Evolutionary conservation across 2,797 vertebrate species (phyloP), one percentile per base, ranked within the genome.

Genomic region (Pteronotus mesoamericanus): DNA sequence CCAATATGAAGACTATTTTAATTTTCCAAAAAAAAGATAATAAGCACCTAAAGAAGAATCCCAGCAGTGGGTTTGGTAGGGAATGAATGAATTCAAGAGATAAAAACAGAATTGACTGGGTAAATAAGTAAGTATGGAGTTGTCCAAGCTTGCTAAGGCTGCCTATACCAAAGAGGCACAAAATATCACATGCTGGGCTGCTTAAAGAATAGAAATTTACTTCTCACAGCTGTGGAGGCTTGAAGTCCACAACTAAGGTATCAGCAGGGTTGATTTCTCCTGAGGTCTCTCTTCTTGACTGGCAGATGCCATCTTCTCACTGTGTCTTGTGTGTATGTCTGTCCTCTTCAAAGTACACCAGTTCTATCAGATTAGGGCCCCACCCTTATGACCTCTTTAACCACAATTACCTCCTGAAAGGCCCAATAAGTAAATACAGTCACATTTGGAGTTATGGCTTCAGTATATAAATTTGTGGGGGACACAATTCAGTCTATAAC

Each of bases 71-170:
- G 21, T 53, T 66, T 69, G 37, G 11, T 11, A 5, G 4, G 34
- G 4, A 64, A 16, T 9, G 1, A 72, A 68, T 4, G 8, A 21
- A 19, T 37, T 29, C 55, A 10, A 39, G 55, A 48, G 26, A 15
- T 0, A 3, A 34, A 9, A 39, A 69, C 11, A 0, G 46, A 32
- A 53, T 18, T 1, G 1, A n/a, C 2, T 5, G 1, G 22, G 22
- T 12, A 24, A 34, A 18, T 32, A 32, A 12, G 16, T 42, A 15
- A 19, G 0, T 7, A 34, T 26, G 15, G 26, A 18, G 5, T 51
- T 12, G 2, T 3, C 57, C 34, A 15, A 29, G 4, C 10, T 74
- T 21, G 46, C 7, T 55, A 1, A 1, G 44, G 71, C 9, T 57
- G 21, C 42, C 57, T 83, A 22, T 64, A 64, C 42, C 29, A 82